These are phyloP conservation scores for Prionailurus bengalensis DNA, from an alignment of 2,113 vertebrate species.

Conservation along the genomic window DNA sequence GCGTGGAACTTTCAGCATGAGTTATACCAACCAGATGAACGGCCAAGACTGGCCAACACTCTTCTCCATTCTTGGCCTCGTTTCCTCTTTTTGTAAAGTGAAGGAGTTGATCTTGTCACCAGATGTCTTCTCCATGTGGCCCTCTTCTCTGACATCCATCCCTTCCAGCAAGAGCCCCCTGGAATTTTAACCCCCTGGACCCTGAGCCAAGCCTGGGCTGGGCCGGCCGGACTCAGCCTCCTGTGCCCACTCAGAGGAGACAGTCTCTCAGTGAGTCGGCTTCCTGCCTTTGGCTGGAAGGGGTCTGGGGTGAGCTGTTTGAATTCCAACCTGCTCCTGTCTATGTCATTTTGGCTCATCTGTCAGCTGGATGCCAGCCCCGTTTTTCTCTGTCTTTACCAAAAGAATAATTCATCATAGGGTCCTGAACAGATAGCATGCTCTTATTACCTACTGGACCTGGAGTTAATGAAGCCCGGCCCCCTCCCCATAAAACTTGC, in stretches of 20 bases:
- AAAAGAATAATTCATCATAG: not conserved
- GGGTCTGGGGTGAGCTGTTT: not conserved
- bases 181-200: not conserved
- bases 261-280: not conserved
- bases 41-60: not conserved
- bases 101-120: constrained; percentile 4
- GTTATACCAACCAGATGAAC: not conserved
- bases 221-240: not conserved
- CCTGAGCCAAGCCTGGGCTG: not conserved
- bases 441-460: not conserved
- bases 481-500: not conserved
- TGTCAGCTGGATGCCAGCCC: not conserved
- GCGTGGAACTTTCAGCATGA: not conserved
- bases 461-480: not conserved
- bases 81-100: not conserved
- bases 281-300: not conserved
- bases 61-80: not conserved
- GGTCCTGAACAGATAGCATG: not conserved
- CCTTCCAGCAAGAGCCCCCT: not conserved
- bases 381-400: constrained; percentile 25
- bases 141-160: not conserved
- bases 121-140: not conserved
- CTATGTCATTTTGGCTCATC: not conserved
- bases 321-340: not conserved
- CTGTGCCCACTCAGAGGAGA: too few species aligned